phyloP scores from a whole-genome alignment of 2,888 invertebrate species.

The Cheilosia pagana region DNA sequence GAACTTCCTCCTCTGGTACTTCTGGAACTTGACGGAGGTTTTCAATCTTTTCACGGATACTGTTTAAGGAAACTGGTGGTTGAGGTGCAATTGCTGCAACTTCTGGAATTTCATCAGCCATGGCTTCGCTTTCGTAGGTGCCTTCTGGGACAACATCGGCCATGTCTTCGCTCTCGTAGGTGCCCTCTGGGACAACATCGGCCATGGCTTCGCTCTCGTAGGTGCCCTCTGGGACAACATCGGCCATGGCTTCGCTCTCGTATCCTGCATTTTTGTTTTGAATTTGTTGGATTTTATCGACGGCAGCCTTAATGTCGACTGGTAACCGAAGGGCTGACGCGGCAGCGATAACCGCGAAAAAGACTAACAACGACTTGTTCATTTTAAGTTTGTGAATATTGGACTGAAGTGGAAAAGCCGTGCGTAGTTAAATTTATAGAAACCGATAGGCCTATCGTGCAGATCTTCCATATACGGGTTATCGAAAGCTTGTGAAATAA shows the following conservation, averaged over 20 bases:
- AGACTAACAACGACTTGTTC: constrained; percentile 49
- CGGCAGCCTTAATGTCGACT: constrained; percentile 7
- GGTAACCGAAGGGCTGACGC: constrained; percentile 50
- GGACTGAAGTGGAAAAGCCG: constrained; percentile 29
- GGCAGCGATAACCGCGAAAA: constrained; percentile 48
- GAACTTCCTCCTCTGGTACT: not conserved
- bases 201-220: constrained; percentile 19
- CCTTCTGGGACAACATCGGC: constrained; percentile 19
- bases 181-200: not conserved
- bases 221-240: constrained; percentile 7
- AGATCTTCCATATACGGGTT: not conserved
- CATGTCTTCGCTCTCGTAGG: not conserved
- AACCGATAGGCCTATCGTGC: constrained; percentile 33
- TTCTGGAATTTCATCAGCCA: constrained; percentile 28
- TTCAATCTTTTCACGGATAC: not conserved
- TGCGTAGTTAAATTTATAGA: constrained; percentile 46
- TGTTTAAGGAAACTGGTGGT: not conserved
- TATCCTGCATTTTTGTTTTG: constrained; percentile 1
- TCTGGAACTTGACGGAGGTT: constrained; percentile 13
- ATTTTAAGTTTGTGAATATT: constrained; percentile 20
- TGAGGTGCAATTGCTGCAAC: not conserved
- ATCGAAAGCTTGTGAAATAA: constrained; percentile 3
- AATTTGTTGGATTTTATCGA: not conserved
- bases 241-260: constrained; percentile 1
- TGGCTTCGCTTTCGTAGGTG: constrained; percentile 2